Percentiles rank a stretch among this genome's conserved stretches.
Conservation (phyloP, 2,113 vertebrate species). For the Pica pica region DNA sequence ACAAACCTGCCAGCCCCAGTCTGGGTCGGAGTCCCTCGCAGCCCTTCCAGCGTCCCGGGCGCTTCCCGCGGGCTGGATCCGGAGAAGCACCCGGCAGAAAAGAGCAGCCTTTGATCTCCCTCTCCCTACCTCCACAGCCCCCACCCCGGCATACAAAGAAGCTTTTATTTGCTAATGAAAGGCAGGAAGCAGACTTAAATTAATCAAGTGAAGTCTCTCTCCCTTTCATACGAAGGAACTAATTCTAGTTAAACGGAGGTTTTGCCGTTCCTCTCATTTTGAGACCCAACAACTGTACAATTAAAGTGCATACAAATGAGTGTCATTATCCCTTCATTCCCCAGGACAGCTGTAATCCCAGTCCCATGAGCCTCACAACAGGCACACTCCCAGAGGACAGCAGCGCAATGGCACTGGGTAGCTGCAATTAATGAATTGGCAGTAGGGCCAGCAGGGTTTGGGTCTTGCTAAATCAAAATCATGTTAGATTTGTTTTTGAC, state of each 20-base stretch:
- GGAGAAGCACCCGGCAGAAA: not conserved
- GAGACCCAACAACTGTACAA: not conserved
- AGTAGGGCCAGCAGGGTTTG: not conserved
- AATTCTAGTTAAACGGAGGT: not conserved
- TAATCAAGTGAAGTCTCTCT: not conserved
- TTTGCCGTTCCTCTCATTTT: not conserved
- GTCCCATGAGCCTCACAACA: not conserved
- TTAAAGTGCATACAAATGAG: not conserved
- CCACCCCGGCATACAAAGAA: not conserved
- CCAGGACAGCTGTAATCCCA: not conserved
- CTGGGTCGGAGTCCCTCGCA: not conserved
- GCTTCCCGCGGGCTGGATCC: not conserved
- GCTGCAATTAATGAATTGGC: not conserved
- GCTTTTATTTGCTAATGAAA: not conserved
- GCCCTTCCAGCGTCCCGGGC: fast-evolving
- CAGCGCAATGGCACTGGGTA: not conserved
- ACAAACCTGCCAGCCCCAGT: not conserved
- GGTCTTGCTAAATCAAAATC: not conserved
- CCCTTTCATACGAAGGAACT: not conserved
- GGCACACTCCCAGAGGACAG: not conserved
- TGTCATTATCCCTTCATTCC: not conserved
- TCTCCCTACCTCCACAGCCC: not conserved
- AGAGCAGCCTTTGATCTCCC: not conserved
- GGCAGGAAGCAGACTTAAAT: not conserved
- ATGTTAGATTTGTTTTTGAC: not conserved